Base-by-base conservation (phyloP, 2,797 vertebrate genomes). In the Saxicola maurus region DNA sequence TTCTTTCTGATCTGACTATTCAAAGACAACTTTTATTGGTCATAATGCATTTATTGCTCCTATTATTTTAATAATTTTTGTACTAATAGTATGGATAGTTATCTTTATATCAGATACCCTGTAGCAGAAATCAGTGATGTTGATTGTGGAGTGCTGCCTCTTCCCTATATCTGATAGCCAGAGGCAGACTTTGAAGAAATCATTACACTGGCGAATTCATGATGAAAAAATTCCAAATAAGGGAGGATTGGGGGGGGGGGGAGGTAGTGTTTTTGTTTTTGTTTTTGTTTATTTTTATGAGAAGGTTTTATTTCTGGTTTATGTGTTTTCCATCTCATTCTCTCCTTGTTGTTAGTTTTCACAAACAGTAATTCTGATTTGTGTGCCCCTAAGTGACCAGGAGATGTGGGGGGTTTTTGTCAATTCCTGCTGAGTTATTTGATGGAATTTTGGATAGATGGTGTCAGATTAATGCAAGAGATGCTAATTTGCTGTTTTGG, bases 361-460 rank as follows among this genome's bases (percentile, higher is more conserved):
- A 42, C 10, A 37, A 23, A 38, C 2, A 18, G 23, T 48, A 55
- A 30, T 79, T 78, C 12, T 28, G 7, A 76, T 76, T 46, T 71
- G 20, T 56, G 15, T 52, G 8, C 14, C 60, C 65, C 71, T 45
- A 21, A 27, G 14, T 52, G 21, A 69, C 3, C 2, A 52, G 21
- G 30, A 82, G 2, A 4, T 37, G 37, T 4, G 6, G 15, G 5
- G 0, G 0, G 33, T 27, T 80, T 76, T 45, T 17, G 25, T 31
- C n/a, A 52, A 31, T 55, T 61, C 31, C 12, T 37, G 17, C 21
- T 53, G 25, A 66, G 27, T 8, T 64, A 28, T 65, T 83, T 67
- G 8, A 20, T 45, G 9, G 4, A 0, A 2, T 53, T 87, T 87
- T 81, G 48, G 62, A 52, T 31, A 56, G 27, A n/a, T 19, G 16